A percentile compares a stretch with the other conserved stretches of the same genome.
phyloP scores from a whole-genome alignment of 2,888 invertebrate genomes.

The Phrixothrix hirtus region DNA sequence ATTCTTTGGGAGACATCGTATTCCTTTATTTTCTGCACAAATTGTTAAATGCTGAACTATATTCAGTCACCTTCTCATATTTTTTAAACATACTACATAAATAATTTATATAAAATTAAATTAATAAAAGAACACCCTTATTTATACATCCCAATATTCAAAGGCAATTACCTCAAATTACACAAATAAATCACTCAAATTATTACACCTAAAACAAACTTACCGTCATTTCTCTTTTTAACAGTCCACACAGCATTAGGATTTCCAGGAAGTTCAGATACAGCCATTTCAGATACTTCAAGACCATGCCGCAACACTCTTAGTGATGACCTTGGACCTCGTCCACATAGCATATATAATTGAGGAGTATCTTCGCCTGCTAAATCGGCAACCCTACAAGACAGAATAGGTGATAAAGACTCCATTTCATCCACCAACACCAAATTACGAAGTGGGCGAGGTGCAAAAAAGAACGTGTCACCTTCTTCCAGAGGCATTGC shows the following conservation, averaged over 20 bases:
- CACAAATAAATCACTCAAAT: background rate
- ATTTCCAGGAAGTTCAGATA: constrained; percentile 98
- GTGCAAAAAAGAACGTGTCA: constrained; percentile 98
- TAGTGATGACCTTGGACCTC: constrained; percentile 92
- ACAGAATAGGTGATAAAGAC: constrained; percentile 89
- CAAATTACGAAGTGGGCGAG: constrained; percentile 88
- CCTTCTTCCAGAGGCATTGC: constrained; percentile 98
- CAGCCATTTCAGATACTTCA: constrained; percentile 99
- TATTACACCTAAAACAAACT: constrained; percentile 50
- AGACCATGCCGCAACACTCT: constrained; percentile 94
- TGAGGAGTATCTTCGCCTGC: constrained; percentile 99
- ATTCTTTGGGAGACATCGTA: too few species aligned
- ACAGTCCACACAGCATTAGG: constrained; percentile 99
- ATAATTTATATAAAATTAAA: background rate
- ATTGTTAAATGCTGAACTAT: too few species aligned
- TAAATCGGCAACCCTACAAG: constrained; percentile 82
- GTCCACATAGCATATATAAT: constrained; percentile 92
- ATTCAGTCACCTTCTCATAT: too few species aligned
- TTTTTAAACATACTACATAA: background rate
- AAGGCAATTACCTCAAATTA: background rate
- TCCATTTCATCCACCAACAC: constrained; percentile 97
- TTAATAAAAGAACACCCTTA: background rate
- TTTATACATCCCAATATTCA: background rate
- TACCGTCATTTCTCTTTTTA: constrained; percentile 93
- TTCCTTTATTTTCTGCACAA: too few species aligned